Base-by-base conservation (phyloP, 2,113 vertebrate genomes). In the Cnemophilus loriae region DNA sequence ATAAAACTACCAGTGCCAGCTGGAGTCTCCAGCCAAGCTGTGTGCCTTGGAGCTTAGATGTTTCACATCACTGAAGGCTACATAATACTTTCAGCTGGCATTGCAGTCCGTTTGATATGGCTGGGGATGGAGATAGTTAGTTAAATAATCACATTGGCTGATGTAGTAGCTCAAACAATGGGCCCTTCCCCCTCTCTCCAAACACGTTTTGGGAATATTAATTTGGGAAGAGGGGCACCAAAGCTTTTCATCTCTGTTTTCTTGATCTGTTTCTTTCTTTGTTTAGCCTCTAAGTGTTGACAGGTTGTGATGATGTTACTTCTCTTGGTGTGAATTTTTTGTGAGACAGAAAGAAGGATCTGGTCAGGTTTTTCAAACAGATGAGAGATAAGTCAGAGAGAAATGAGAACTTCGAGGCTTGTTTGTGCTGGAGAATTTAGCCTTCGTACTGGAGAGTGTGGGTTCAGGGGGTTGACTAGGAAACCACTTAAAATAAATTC, bases 1-100 rank as follows among this genome's bases (percentile, higher is more conserved):
- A 79, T 94, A 92, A 95, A 96, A 89, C 88, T 90, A 95, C 95
- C 87, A 74, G 49, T 61, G 77, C 94, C 94, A 96, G 81, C 92
- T 95, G 94, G 88, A 95, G 82, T 61, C 37, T 42, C 41, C 41
- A 80, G 93, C 96, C 80, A 47, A 61, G 55, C 81, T 69, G 63
- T 75, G 46, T 95, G 93, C 87, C 96, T 97, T 86, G 65, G 95
- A 97, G 97, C 95, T 96, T 94, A 65, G 39, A 57, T 89, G 93
- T 94, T 97, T 95, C 96, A 95, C 92, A 96, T 96, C 95, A 96
- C 95, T 87, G 95, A 95, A 95, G 95, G 96, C 97, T 96, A 90
- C 93, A 96, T 79, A 93, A 92, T 94, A 80, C 93, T 96, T 96
- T 95, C 84, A 93, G 80, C 90, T 96, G 96, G 96, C 97, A 92